phyloP scores from a whole-genome alignment of 1,140 invertebrate genomes.

The Drosophila busckii region DNA sequence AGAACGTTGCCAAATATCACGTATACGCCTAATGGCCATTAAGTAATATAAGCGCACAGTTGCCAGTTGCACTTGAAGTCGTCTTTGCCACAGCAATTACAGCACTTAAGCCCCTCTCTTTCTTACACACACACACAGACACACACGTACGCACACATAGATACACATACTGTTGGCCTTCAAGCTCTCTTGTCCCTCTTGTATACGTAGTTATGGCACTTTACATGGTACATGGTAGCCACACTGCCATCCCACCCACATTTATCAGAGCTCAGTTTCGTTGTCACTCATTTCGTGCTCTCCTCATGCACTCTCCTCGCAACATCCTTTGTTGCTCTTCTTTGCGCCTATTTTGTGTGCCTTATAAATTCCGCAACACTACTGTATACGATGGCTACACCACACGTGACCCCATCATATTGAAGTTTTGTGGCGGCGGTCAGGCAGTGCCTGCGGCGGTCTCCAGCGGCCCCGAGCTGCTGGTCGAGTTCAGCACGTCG shows the following conservation, averaged over 20 bases:
- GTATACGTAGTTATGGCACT: too few relatives aligned
- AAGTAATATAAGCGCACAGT: slow-evolving; percentile 58
- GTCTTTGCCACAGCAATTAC: slow-evolving; percentile 45
- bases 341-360: background rate
- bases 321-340: slow-evolving; percentile 2
- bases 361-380: slow-evolving; percentile 82
- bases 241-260: slow-evolving; percentile 46
- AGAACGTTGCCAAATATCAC: slow-evolving; percentile 57
- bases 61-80: slow-evolving; percentile 46
- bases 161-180: too few relatives aligned
- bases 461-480: slow-evolving; percentile 90
- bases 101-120: slow-evolving; percentile 19
- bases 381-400: slow-evolving; percentile 95
- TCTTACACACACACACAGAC: too few relatives aligned
- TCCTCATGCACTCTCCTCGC: slow-evolving; percentile 59
- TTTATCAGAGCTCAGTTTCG: slow-evolving; percentile 38
- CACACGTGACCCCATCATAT: slow-evolving; percentile 90
- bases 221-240: slow-evolving; percentile 35
- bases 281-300: slow-evolving; percentile 66
- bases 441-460: slow-evolving; percentile 89
- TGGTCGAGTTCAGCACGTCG: slow-evolving; percentile 94
- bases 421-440: slow-evolving; percentile 93
- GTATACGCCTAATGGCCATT: slow-evolving; percentile 63
- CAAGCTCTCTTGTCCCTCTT: too few relatives aligned
- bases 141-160: too few relatives aligned